These are phyloP conservation scores for Vidua macroura DNA, from an alignment of 2,113 vertebrate species.

Conservation along the genomic window DNA sequence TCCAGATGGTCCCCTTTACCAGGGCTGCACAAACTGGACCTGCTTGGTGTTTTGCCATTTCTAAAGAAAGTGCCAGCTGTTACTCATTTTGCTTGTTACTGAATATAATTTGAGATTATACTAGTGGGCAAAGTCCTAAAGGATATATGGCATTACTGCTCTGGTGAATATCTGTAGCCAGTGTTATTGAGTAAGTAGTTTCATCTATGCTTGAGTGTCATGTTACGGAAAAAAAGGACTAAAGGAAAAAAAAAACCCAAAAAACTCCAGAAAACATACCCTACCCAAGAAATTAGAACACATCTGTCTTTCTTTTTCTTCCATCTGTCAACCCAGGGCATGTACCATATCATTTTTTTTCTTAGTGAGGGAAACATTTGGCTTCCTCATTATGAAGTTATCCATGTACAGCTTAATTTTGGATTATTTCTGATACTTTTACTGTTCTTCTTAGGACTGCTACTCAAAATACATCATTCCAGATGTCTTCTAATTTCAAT, in stretches of 20 bases:
- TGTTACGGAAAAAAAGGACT: background rate
- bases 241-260: background rate
- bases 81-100: constrained; percentile 4
- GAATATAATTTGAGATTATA: background rate
- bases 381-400: constrained; percentile 17
- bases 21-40: background rate
- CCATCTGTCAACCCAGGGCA: constrained; percentile 57
- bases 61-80: constrained; percentile 36
- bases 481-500: background rate
- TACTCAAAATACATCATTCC: background rate
- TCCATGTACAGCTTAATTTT: background rate
- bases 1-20: constrained; percentile 25
- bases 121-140: constrained; percentile 33
- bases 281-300: constrained; percentile 47
- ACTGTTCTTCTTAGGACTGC: background rate
- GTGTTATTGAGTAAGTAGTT: constrained; percentile 4
- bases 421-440: background rate
- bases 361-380: background rate
- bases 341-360: background rate
- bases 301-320: constrained; percentile 59
- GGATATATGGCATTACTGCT: constrained; percentile 24
- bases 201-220: background rate
- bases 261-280: background rate
- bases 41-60: background rate
- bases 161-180: background rate